phyloP scores from a whole-genome alignment of 2,888 invertebrate genomes.

The Amphipyra berbera region DNA sequence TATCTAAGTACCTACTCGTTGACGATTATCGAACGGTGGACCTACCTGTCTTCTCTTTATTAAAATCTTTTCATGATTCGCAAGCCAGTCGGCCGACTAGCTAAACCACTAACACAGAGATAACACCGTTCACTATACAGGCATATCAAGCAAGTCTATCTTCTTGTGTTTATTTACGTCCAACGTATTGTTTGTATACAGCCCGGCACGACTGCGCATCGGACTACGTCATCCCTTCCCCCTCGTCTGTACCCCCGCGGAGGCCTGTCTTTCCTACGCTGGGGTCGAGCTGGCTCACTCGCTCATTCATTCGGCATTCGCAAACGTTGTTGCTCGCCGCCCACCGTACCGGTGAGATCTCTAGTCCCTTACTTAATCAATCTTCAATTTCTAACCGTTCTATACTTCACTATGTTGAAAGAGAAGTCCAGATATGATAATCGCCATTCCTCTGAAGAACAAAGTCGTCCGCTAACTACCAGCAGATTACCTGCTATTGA shows the following conservation, averaged over 20 bases:
- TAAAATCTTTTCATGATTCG: slow-evolving; percentile 48
- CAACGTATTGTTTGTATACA: slow-evolving; percentile 90
- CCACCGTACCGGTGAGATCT: slow-evolving; percentile 75
- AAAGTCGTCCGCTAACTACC: slow-evolving; percentile 76
- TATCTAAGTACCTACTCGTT: background rate
- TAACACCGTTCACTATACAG: slow-evolving; percentile 79
- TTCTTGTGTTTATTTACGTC: slow-evolving; percentile 89
- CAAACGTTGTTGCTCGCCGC: slow-evolving; percentile 83
- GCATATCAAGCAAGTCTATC: slow-evolving; percentile 77
- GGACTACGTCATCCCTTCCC: slow-evolving; percentile 84
- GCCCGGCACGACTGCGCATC: slow-evolving; percentile 89
- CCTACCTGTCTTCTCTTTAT: slow-evolving; percentile 35
- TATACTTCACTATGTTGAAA: slow-evolving; percentile 81
- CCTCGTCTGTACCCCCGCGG: slow-evolving; percentile 74
- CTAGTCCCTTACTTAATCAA: slow-evolving; percentile 72
- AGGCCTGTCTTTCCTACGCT: slow-evolving; percentile 82
- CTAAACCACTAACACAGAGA: slow-evolving; percentile 81
- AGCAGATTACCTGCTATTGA: slow-evolving; percentile 85
- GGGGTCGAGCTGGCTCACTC: slow-evolving; percentile 84
- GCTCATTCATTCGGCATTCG: slow-evolving; percentile 89
- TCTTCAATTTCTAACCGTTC: slow-evolving; percentile 56
- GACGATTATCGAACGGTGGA: slow-evolving; percentile 11
- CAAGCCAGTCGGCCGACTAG: slow-evolving; percentile 65
- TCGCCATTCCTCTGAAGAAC: slow-evolving; percentile 75
- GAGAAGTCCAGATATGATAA: slow-evolving; percentile 83